phyloP scores from a whole-genome alignment of 2,797 vertebrate genomes.

The Pangasius krempfi region DNA sequence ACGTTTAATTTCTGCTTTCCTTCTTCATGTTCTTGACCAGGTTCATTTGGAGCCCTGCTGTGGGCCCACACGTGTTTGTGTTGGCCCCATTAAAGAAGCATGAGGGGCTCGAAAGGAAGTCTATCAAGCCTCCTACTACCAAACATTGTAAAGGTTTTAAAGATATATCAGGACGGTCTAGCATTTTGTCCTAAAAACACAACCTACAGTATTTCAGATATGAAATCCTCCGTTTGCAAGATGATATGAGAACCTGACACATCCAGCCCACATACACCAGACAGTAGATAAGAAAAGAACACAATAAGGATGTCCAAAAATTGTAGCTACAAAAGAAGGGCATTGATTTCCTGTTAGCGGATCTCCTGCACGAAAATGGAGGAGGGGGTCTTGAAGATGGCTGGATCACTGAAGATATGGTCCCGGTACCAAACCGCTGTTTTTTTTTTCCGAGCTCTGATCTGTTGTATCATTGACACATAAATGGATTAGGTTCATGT shows the following conservation, averaged over 20 bases:
- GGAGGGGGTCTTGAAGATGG: slow-evolving; percentile 45
- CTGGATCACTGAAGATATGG: slow-evolving; percentile 57
- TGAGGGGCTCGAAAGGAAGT: slow-evolving; percentile 34
- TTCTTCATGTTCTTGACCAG: slow-evolving; percentile 61
- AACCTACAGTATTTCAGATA: not conserved
- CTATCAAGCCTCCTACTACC: slow-evolving; percentile 25
- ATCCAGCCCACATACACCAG: slow-evolving; percentile 23
- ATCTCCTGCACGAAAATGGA: slow-evolving; percentile 52
- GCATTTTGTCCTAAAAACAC: slow-evolving; percentile 3
- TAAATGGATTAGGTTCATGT: slow-evolving; percentile 72
- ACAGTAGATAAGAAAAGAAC: slow-evolving; percentile 40
- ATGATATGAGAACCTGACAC: not conserved
- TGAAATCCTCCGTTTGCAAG: not conserved
- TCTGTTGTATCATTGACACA: slow-evolving; percentile 64
- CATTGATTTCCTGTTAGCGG: slow-evolving; percentile 60
- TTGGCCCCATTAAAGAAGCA: slow-evolving; percentile 55
- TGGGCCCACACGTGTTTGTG: slow-evolving; percentile 51
- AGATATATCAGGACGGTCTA: not conserved
- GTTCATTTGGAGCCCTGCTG: slow-evolving; percentile 55
- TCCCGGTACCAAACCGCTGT: slow-evolving; percentile 43
- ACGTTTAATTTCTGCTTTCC: slow-evolving; percentile 63
- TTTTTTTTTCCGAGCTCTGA: slow-evolving; percentile 47
- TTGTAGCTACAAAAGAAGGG: slow-evolving; percentile 55
- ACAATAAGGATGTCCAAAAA: slow-evolving; percentile 56
- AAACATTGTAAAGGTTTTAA: slow-evolving; percentile 33